phyloP scores from a whole-genome alignment of 2,113 vertebrate genomes.

The Theropithecus gelada region DNA sequence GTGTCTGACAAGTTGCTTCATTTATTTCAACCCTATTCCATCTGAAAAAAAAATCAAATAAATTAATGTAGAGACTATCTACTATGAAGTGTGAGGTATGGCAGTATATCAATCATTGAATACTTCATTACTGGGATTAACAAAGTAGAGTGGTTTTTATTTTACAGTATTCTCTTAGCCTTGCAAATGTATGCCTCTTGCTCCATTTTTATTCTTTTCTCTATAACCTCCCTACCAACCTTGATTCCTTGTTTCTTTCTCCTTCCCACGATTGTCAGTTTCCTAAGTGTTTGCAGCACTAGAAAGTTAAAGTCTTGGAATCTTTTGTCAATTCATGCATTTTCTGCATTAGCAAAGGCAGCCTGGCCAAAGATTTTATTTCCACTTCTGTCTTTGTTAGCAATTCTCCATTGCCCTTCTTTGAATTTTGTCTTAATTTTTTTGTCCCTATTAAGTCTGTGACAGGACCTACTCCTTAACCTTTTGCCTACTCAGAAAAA shows the following conservation, averaged over 20 bases:
- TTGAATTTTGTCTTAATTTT: constrained; percentile 59
- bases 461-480: constrained; percentile 40
- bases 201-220: constrained; percentile 48
- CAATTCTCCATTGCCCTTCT: constrained; percentile 24
- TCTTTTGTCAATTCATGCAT: constrained; percentile 68
- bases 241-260: constrained; percentile 46
- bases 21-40: neutral
- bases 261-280: constrained; percentile 77
- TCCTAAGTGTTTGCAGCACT: constrained; percentile 44
- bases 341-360: constrained; percentile 56
- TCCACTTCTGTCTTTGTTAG: constrained; percentile 63
- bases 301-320: constrained; percentile 53
- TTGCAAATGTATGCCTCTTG: neutral
- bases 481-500: constrained; percentile 60
- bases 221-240: neutral
- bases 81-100: neutral
- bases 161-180: constrained; percentile 3
- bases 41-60: neutral
- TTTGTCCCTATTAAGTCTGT: constrained; percentile 59
- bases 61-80: neutral
- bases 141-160: constrained; percentile 34
- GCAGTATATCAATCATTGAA: neutral
- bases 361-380: constrained; percentile 65
- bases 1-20: neutral
- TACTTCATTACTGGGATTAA: neutral